These are phyloP conservation scores for Sciurus carolinensis DNA, from an alignment of 2,797 vertebrate species.

Conservation along the genomic window DNA sequence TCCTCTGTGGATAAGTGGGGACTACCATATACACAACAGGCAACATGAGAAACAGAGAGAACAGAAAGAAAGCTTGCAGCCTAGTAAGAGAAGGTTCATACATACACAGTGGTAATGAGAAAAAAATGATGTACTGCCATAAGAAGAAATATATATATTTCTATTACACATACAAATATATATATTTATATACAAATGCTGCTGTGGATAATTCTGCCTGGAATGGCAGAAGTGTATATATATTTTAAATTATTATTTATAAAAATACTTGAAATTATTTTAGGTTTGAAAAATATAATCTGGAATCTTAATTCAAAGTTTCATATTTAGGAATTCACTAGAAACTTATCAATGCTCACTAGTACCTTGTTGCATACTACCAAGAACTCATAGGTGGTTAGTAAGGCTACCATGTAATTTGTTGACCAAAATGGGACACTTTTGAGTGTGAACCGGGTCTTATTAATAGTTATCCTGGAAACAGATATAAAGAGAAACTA, in stretches of 20 bases:
- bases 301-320: constrained; percentile 4
- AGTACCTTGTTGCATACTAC: accelerated
- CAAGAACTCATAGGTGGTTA: background rate
- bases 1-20: background rate
- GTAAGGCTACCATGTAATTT: background rate
- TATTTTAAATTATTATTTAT: background rate
- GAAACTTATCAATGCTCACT: background rate
- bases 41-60: accelerated
- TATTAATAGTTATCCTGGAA: background rate
- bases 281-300: background rate
- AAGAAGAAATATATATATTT: background rate
- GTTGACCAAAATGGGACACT: background rate
- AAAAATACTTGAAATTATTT: background rate
- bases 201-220: background rate
- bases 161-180: too few species aligned
- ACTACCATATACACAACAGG: background rate
- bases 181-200: too few species aligned
- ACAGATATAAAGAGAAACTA: background rate
- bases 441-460: background rate
- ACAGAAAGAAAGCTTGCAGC: background rate
- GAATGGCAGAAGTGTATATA: background rate
- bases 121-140: background rate
- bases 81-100: background rate
- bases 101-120: background rate
- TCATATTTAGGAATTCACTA: background rate